These are phyloP conservation scores for Carposina sasakii DNA, from an alignment of 1,140 invertebrate genomes.

Conservation along the genomic window DNA sequence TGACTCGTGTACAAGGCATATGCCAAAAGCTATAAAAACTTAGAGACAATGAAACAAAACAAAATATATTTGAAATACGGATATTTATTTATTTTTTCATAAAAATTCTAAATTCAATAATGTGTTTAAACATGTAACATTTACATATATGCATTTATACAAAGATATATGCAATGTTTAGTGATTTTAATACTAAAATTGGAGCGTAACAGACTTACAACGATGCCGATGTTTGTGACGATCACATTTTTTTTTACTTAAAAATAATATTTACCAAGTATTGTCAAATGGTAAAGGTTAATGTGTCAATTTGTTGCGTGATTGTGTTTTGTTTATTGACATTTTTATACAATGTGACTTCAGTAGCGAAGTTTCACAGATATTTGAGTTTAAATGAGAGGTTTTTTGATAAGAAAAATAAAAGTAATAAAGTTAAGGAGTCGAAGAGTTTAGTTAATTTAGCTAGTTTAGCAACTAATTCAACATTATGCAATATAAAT, in stretches of 20 bases:
- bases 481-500: no score
- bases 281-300: conserved; percentile 66
- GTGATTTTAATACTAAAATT: conserved; percentile 69
- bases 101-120: conserved; percentile 73
- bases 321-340: conserved; percentile 36
- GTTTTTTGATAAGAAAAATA: no score
- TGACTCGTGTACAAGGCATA: no score
- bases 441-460: no score
- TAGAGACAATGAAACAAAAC: conserved; percentile 56
- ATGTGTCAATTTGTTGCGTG: conserved; percentile 29
- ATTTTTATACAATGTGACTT: no score
- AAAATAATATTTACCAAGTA: conserved; percentile 69
- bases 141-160: conserved; percentile 73
- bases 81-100: conserved; percentile 73
- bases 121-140: conserved; percentile 73
- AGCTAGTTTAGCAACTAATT: no score
- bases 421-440: no score
- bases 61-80: conserved; percentile 70
- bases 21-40: no score
- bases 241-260: conserved; percentile 67
- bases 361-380: no score
- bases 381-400: no score
- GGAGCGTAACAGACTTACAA: conserved; percentile 66
- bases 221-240: conserved; percentile 47
- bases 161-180: conserved; percentile 72